Percentiles rank a stretch among this genome's conserved stretches.
These are phyloP conservation scores for Pica pica DNA, from an alignment of 2,113 vertebrate species.

Conservation along the genomic window DNA sequence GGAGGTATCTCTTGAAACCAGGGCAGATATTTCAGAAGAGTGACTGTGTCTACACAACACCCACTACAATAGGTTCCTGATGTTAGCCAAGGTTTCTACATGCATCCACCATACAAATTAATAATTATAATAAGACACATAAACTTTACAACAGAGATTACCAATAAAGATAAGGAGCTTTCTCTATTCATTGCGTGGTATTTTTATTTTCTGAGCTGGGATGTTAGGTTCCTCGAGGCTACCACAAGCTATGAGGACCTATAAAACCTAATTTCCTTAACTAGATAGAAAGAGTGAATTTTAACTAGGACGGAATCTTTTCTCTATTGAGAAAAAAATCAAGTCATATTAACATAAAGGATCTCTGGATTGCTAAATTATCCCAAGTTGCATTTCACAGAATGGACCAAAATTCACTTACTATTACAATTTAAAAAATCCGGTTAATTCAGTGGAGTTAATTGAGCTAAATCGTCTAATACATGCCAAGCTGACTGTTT, in stretches of 20 bases:
- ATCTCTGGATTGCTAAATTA: background rate
- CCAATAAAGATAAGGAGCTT: background rate
- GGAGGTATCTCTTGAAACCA: background rate
- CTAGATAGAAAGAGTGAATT: background rate
- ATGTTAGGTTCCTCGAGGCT: background rate
- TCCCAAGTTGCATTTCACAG: background rate
- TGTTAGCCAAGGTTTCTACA: background rate
- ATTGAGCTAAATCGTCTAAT: background rate
- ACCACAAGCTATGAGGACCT: background rate
- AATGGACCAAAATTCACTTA: background rate
- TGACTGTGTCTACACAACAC: background rate
- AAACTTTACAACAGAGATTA: background rate
- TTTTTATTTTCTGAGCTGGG: background rate
- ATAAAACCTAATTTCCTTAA: background rate
- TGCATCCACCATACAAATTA: background rate
- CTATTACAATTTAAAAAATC: background rate
- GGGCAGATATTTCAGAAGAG: background rate
- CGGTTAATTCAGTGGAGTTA: background rate
- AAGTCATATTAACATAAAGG: background rate
- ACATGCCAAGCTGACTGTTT: background rate
- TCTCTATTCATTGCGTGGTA: background rate
- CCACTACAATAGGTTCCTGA: background rate
- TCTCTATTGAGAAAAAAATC: background rate
- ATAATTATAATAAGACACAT: background rate
- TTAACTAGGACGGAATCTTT: background rate